Conservation (phyloP, 2,797 vertebrate species). For the Margarornis squamiger region DNA sequence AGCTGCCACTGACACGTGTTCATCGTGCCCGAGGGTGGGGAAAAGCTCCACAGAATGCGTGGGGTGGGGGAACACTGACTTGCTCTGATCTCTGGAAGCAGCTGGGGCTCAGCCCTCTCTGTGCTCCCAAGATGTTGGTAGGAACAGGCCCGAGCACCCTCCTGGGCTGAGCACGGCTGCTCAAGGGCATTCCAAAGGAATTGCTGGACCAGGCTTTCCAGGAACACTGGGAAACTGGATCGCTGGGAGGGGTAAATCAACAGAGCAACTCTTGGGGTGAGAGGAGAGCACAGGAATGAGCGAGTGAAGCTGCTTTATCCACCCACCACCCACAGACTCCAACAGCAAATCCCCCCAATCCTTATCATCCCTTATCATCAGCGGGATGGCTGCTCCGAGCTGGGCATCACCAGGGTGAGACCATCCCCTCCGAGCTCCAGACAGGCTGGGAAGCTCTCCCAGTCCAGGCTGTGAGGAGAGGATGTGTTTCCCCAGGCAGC, state of each 20-base stretch:
- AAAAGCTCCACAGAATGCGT: neutral
- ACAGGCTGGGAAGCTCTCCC: neutral
- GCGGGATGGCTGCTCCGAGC: neutral
- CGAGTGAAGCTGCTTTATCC: neutral
- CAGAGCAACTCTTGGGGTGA: neutral
- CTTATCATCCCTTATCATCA: neutral
- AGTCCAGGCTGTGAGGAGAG: neutral
- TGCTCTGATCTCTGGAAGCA: neutral
- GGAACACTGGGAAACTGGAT: neutral
- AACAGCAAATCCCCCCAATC: rapidly evolving
- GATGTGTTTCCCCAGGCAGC: neutral
- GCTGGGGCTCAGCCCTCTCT: neutral
- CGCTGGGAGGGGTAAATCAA: neutral
- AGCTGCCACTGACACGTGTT: neutral
- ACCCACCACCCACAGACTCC: neutral
- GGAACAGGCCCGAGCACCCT: neutral
- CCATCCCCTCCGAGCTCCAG: neutral
- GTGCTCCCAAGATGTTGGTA: neutral
- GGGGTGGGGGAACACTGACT: neutral
- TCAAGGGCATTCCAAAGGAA: neutral
- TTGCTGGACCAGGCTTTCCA: neutral
- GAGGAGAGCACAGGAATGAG: rapidly evolving
- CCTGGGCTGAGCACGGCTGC: neutral
- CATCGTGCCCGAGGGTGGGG: neutral
- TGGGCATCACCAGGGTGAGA: rapidly evolving